These are phyloP conservation scores for Lordiphosa andalusiaca DNA, from an alignment of 2,888 invertebrate species.

Conservation along the genomic window DNA sequence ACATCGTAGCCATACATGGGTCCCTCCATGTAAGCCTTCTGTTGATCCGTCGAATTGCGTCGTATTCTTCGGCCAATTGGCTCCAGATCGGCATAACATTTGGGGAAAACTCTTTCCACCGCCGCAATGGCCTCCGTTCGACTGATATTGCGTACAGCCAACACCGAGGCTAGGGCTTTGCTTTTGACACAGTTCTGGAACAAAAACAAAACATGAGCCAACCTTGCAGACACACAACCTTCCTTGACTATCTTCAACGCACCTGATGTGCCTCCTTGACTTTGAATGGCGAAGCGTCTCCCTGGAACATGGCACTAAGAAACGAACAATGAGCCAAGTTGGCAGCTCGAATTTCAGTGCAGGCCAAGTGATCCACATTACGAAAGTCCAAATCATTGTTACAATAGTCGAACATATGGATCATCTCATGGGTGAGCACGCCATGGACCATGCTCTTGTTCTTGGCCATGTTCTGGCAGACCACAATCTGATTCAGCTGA, in stretches of 20 bases:
- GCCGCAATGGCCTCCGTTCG: conserved; percentile 86
- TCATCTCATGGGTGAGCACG: conserved; percentile 94
- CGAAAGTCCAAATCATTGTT: conserved; percentile 92
- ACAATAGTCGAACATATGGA: conserved; percentile 98
- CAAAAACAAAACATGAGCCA: neutral
- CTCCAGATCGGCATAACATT: conserved; percentile 95
- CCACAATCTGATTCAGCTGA: conserved; percentile 84
- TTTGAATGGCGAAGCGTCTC: conserved; percentile 86
- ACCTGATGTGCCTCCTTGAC: conserved; percentile 90
- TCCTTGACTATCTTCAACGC: conserved; percentile 22
- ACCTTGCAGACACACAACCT: conserved; percentile 3
- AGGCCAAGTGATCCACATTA: conserved; percentile 95
- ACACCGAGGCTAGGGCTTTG: conserved; percentile 91
- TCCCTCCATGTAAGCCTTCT: conserved; percentile 88
- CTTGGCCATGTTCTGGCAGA: conserved; percentile 92
- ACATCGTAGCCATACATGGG: conserved; percentile 89
- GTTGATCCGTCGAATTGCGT: conserved; percentile 88
- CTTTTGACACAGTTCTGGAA: conserved; percentile 91
- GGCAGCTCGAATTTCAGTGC: conserved; percentile 96
- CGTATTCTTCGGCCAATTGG: conserved; percentile 91
- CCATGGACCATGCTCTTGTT: conserved; percentile 87
- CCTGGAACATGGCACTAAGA: conserved; percentile 87
- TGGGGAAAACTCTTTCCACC: conserved; percentile 93
- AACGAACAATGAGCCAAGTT: conserved; percentile 96
- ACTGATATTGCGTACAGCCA: conserved; percentile 89